A percentile compares a stretch with the other conserved stretches of the same genome.
Conservation (phyloP, 2,888 invertebrate genomes). For the Drosophila robusta region DNA sequence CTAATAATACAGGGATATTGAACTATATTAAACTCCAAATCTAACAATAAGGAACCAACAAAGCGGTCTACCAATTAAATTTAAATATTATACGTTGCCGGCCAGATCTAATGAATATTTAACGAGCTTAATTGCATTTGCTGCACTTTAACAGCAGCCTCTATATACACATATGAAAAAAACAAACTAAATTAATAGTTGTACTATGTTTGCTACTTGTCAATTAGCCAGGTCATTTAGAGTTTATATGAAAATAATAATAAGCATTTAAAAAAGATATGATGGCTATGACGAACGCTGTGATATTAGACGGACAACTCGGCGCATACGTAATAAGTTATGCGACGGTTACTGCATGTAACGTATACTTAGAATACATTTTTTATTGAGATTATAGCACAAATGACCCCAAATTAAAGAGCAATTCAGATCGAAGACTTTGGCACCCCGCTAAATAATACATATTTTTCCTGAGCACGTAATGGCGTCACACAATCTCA, state of each 20-base stretch:
- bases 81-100: conserved; percentile 52
- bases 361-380: too few relatives aligned
- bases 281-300: conserved; percentile 14
- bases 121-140: conserved; percentile 64
- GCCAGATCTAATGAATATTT: conserved; percentile 59
- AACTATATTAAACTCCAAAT: conserved; percentile 35
- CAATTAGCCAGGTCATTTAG: conserved; percentile 56
- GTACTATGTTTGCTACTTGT: conserved; percentile 23
- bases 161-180: not conserved
- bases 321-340: conserved; percentile 18
- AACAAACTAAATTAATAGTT: conserved; percentile 33
- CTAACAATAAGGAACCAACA: conserved; percentile 59
- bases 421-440: conserved; percentile 9
- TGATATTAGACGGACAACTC: conserved; percentile 20
- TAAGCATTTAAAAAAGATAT: conserved; percentile 26
- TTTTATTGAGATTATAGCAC: conserved; percentile 19
- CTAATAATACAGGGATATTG: conserved; percentile 51
- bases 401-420: conserved; percentile 65
- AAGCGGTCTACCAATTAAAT: conserved; percentile 59
- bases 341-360: not conserved
- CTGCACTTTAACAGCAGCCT: conserved; percentile 15
- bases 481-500: conserved; percentile 28
- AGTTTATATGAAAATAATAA: conserved; percentile 51
- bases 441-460: conserved; percentile 6
- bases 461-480: not conserved